These are phyloP conservation scores for Scelioninae gen. 2 DNA, from an alignment of 2,888 invertebrate species.

Conservation along the genomic window DNA sequence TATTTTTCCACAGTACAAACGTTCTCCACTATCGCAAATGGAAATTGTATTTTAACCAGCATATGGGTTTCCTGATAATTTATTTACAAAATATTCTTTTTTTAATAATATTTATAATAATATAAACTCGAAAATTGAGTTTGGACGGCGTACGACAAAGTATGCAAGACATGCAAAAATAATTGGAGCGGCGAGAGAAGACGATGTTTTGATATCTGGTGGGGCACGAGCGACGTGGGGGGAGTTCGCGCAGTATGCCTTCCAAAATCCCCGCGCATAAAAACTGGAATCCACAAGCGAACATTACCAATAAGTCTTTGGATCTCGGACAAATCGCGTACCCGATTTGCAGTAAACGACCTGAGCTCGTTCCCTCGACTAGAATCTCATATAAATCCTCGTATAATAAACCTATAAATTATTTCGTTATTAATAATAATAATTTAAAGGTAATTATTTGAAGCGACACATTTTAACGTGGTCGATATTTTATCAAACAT, in stretches of 20 bases:
- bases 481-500: too few relatives aligned
- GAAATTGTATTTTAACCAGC: too few relatives aligned
- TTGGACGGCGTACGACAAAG: not conserved
- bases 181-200: constrained; percentile 20
- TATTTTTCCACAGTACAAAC: too few relatives aligned
- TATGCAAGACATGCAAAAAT: constrained; percentile 18
- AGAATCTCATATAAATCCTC: constrained; percentile 6
- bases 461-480: too few relatives aligned
- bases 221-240: constrained; percentile 19
- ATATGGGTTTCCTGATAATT: too few relatives aligned
- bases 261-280: constrained; percentile 46
- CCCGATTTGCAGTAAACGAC: constrained; percentile 12
- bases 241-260: constrained; percentile 22
- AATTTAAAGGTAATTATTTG: constrained; percentile 3
- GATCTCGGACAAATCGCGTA: constrained; percentile 25
- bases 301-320: constrained; percentile 40
- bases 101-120: too few relatives aligned
- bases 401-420: not conserved
- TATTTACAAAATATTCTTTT: too few relatives aligned
- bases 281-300: constrained; percentile 42
- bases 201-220: constrained; percentile 12
- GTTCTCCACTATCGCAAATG: too few relatives aligned
- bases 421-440: constrained; percentile 21
- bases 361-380: constrained; percentile 8
- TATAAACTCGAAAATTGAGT: not conserved